Evolutionary conservation across 2,797 vertebrate species (phyloP).

Genomic region (Myripristis jacobus): DNA sequence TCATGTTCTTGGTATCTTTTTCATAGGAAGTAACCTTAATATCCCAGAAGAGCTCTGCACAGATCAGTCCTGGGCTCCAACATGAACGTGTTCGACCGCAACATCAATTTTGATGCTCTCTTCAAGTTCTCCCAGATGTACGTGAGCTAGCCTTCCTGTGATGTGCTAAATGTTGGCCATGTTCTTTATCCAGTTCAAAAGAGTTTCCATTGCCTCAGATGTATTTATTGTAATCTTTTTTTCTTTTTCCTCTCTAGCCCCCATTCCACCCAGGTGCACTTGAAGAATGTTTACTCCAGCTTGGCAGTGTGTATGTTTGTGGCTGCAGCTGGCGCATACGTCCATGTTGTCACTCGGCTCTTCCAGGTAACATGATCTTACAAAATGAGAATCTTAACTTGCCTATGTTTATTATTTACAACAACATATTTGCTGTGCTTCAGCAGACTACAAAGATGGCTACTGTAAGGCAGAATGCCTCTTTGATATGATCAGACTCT

Average conservation of each 20-base stretch:
- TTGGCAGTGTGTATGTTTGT: slow-evolving; percentile 93
- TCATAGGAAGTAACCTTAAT: slow-evolving; percentile 16
- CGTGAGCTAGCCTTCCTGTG: slow-evolving; percentile 26
- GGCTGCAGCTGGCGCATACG: slow-evolving; percentile 90
- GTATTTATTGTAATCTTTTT: slow-evolving; percentile 3
- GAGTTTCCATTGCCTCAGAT: neutral
- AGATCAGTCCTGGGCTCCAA: slow-evolving; percentile 51
- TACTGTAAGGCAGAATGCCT: too few relatives aligned
- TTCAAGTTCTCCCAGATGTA: slow-evolving; percentile 83
- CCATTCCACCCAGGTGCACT: slow-evolving; percentile 93
- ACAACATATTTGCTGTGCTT: neutral
- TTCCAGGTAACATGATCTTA: slow-evolving; percentile 89
- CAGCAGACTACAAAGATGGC: too few relatives aligned
- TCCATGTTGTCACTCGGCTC: slow-evolving; percentile 89
- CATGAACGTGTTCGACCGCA: slow-evolving; percentile 84
- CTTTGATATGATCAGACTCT: neutral
- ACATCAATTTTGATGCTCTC: slow-evolving; percentile 80
- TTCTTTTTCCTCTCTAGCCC: too few relatives aligned
- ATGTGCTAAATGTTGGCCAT: neutral
- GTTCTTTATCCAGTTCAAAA: neutral
- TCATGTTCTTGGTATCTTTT: neutral
- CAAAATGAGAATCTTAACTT: neutral
- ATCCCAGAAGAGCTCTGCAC: slow-evolving; percentile 20
- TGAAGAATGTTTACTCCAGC: slow-evolving; percentile 96
- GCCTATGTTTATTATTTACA: neutral